Conservation (phyloP, 2,888 invertebrate genomes). For the Philopedon plagiatum region DNA sequence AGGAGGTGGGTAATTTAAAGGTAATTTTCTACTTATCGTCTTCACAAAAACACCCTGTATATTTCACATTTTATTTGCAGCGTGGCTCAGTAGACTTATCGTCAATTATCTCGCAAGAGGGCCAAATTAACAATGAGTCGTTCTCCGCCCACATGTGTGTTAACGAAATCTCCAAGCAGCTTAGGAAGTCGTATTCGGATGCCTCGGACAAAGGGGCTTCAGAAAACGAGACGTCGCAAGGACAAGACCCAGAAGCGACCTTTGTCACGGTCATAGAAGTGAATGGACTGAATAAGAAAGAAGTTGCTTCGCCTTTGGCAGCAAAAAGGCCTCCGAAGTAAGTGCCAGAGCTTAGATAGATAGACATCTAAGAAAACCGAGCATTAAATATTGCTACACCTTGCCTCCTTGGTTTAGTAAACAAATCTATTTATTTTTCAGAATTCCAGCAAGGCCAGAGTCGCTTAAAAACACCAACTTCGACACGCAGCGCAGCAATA, state of each 20-base stretch:
- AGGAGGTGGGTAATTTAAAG: too few species aligned
- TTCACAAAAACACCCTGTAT: too few species aligned
- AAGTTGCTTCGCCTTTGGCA: slow-evolving; percentile 59
- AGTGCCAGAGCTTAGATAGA: too few species aligned
- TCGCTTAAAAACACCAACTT: slow-evolving; percentile 54
- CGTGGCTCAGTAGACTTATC: slow-evolving; percentile 21
- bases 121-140: slow-evolving; percentile 58
- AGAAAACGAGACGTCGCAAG: slow-evolving; percentile 35
- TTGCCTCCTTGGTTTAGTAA: too few species aligned
- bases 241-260: slow-evolving; percentile 68
- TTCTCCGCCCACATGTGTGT: slow-evolving; percentile 77
- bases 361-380: too few species aligned
- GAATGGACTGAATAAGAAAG: slow-evolving; percentile 77
- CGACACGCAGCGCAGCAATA: slow-evolving; percentile 65
- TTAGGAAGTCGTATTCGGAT: slow-evolving; percentile 54
- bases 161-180: slow-evolving; percentile 75
- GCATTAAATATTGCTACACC: too few species aligned
- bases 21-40: too few species aligned
- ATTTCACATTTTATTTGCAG: slow-evolving; percentile 33
- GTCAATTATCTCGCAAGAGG: slow-evolving; percentile 30
- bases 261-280: slow-evolving; percentile 93
- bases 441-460: slow-evolving; percentile 61
- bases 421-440: slow-evolving; percentile 34
- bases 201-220: slow-evolving; percentile 50
- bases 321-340: slow-evolving; percentile 65